These are phyloP conservation scores for Protobothrops flavoviridis DNA, from an alignment of 2,113 vertebrate species.

Conservation along the genomic window DNA sequence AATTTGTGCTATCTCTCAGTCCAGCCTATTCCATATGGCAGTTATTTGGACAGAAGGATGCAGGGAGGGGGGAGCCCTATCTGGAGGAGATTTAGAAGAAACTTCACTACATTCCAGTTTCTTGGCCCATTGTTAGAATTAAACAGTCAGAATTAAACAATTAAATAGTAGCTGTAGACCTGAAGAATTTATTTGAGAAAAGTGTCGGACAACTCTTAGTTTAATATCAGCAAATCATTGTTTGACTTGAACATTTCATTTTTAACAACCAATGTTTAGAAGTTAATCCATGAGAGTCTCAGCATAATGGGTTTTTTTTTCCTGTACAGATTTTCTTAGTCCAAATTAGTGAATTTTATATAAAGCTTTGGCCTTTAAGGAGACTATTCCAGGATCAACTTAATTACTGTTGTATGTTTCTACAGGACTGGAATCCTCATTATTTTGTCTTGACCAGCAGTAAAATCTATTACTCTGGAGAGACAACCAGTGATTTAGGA, in stretches of 20 bases:
- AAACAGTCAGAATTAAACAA: not conserved
- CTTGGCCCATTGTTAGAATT: not conserved
- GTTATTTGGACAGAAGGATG: not conserved
- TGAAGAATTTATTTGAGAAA: not conserved
- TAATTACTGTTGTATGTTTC: slow-evolving; percentile 19
- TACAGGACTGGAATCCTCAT: slow-evolving; percentile 96
- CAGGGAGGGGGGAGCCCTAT: not conserved
- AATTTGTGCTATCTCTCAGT: not conserved
- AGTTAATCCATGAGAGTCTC: not conserved
- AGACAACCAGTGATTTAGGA: slow-evolving; percentile 87
- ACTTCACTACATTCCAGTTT: accelerated
- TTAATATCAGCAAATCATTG: not conserved
- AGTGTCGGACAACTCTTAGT: not conserved
- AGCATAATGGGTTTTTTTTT: not conserved
- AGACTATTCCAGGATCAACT: not conserved
- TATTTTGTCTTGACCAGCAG: slow-evolving; percentile 97
- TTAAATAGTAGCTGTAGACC: not conserved
- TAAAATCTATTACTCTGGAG: slow-evolving; percentile 98
- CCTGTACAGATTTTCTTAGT: not conserved
- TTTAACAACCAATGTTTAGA: not conserved
- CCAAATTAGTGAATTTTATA: not conserved
- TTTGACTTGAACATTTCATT: not conserved
- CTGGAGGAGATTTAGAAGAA: not conserved
- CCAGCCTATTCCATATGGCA: not conserved
- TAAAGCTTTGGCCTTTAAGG: not conserved